Evolutionary conservation across 2,797 vertebrate species (phyloP), one percentile per base, ranked within the genome.

Genomic region (Leptodactylus fallax): DNA sequence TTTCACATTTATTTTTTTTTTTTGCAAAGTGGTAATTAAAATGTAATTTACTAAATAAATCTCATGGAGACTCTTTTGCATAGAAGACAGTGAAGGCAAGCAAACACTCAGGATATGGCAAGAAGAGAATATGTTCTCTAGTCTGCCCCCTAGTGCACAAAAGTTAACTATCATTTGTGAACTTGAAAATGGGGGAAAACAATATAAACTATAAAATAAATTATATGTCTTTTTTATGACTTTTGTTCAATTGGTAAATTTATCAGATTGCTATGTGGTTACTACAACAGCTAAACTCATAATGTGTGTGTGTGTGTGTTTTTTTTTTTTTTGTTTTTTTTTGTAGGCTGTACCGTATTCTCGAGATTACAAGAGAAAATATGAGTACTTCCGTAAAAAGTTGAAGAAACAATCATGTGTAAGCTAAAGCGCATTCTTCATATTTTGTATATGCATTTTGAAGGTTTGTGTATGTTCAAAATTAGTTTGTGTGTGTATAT

Each of bases 331-430:
- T 61, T 61, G 1, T 61, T n/a, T 61, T 61, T 21, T 21, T 61
- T 21, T 8, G 17, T n/a, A 99, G 98, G 98, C 98, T 79, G 98
- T 99, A 95, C 98, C 98, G 95, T 99, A 99, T 93, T 99, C 98
- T 94, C 96, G 98, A 93, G 98, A 99, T 93, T 99, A 99, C 91
- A 99, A 99, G 91, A 95, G 98, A 91, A 99, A 99, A 91, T 99
- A 99, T 27, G 98, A 99, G 69, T 99, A 98, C 95, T 99, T 99
- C 95, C 95, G 97, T 79, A 98, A 98, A 94, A 99, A 98, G 92
- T 61, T 99, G 90, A 98, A 97, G 95, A 99, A 98, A 91, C 98
- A 98, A 91, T 98, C 99, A 79, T 61, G 76, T 79, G 3, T 23
- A n/a, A 21, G 21, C 63, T 51, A 45, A 69, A 67, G 2, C 21